Base-by-base conservation (phyloP, 2,888 invertebrate species). In the Caenorhabditis sp. region DNA sequence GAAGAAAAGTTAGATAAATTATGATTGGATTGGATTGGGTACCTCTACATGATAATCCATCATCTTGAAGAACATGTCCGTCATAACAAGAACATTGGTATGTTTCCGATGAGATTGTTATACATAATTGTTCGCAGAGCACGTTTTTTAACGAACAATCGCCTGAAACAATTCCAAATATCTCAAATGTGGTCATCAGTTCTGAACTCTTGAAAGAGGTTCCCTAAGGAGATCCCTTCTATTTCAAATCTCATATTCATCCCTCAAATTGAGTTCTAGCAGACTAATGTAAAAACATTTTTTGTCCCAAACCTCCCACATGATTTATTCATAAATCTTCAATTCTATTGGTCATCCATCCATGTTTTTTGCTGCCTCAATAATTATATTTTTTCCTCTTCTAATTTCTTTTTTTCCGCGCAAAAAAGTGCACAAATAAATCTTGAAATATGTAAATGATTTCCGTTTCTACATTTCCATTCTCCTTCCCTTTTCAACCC, bases 61-160 rank as follows among this genome's bases (percentile, higher is more conserved):
- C 80, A 23, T 69, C 69, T 23, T 67, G 69, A 2, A 81, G 67
- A 12, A 55, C 27, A 51, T 80, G 77, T 50, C 74, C 81, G 23
- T 76, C 77, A 77, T 77, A 81, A 62, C 81, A 81, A 10, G 74
- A 77, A 36, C 81, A 81, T 51, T 79, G 72, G 66, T 80, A 81
- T 1, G 81, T 68, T n/a, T 70, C 76, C 26, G 68, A 61, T 5
- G 73, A 67, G n/a, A 78, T 27, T 50, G 72, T 57, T 21, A 76
- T 61, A 50, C 80, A 80, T n/a, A 80, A 58, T 62, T 80, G 80
- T 58, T 77, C 76, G 59, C 80, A 80, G 43, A 78, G 74, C 62
- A 78, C 74, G 37, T 64, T 58, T 36, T 65, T 69, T 51, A 66
- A 68, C 23, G 66, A 69, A 62, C 80, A 80, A 17, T 68, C 66